phyloP scores from a whole-genome alignment of 2,113 vertebrate genomes.

The Megaceryle maxima region DNA sequence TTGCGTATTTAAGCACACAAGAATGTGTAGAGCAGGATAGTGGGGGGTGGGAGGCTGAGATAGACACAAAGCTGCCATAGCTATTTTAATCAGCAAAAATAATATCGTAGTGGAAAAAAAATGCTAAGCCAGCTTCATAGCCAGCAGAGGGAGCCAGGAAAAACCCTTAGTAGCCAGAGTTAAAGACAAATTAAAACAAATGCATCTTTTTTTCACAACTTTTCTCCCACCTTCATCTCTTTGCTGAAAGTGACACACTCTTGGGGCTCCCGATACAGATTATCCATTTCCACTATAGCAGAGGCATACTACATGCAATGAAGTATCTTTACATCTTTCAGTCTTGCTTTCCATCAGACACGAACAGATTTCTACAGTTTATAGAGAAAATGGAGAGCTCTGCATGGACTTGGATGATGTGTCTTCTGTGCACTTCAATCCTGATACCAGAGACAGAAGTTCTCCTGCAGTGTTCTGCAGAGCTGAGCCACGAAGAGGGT shows the following conservation, averaged over 20 bases:
- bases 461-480: not conserved
- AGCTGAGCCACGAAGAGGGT: not conserved
- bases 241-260: not conserved
- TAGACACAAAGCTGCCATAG: slow-evolving; percentile 20
- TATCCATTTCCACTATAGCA: not conserved
- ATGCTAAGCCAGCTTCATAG: slow-evolving; percentile 1
- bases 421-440: not conserved
- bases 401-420: not conserved
- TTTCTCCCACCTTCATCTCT: not conserved
- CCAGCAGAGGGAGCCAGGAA: slow-evolving; percentile 70
- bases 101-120: not conserved
- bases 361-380: not conserved
- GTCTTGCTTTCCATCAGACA: not conserved
- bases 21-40: not conserved
- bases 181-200: slow-evolving; percentile 15
- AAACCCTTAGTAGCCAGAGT: not conserved
- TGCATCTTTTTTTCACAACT: not conserved
- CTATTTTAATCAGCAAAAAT: slow-evolving; percentile 61
- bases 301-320: not conserved
- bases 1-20: slow-evolving; percentile 28
- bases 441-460: not conserved
- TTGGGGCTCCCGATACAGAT: not conserved
- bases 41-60: not conserved
- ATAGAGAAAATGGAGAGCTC: not conserved
- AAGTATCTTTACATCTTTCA: not conserved